Base-by-base conservation (phyloP, 2,113 vertebrate genomes). In the Siniperca knerii region DNA sequence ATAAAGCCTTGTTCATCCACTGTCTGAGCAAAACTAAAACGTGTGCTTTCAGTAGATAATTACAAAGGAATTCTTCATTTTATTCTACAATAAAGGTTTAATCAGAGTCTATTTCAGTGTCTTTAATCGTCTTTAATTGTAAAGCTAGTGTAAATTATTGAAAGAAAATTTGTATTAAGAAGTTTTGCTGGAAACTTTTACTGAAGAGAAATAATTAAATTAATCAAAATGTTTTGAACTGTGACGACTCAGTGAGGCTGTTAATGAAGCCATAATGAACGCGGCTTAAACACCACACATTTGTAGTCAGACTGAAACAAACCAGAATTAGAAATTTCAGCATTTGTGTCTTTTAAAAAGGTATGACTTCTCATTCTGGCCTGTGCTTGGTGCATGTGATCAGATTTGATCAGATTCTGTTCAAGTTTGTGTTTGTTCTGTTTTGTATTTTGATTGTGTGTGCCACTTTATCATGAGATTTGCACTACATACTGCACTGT, bases 341-440 rank as follows among this genome's bases (percentile, higher is more conserved):
- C 33, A 33, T 62, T 76, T 82, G 44, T 66, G 60, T n/a, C 54
- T 75, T 68, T 52, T 44, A 9, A 1, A 18, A 69, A 60, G 13
- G 71, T 61, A 21, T 54, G 61, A 75, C 16, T 87, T 69, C 15
- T 82, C n/a, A 11, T 92, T 81, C 58, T 75, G 75, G 69, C 81
- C 50, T 86, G 89, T 92, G 91, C 84, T 81, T 84, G 80, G 18
- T 91, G 91, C 90, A 92, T 92, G 91, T 72, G 74, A 86, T 79
- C 48, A 37, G 57, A 75, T 67, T 78, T 68, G 82, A 73, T 68
- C 40, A 46, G 61, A 77, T 86, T 58, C 46, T 66, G 75, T 76
- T 78, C 76, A 65, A 48, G 42, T 85, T 8, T 69, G 81, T 83
- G 58, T 78, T 66, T 48, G 70, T 90, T 35, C 37, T 62, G 46